A percentile compares a stretch with the other conserved stretches of the same genome.
Conservation (phyloP, 1,140 invertebrate genomes). For the Marisa cornuarietis region DNA sequence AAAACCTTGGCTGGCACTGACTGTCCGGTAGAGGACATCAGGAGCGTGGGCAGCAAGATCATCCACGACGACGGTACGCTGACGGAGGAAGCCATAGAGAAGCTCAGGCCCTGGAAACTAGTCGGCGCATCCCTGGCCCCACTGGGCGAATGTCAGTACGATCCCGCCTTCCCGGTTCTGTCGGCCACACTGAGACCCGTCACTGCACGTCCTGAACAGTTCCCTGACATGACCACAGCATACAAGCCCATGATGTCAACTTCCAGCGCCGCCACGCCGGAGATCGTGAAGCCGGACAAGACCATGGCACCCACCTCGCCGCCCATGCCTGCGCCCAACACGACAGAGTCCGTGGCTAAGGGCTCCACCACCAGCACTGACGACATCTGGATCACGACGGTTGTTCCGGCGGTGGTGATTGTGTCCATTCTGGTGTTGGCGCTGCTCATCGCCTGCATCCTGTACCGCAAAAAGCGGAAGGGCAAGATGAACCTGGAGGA, state of each 20-base stretch:
- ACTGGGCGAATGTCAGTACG: slow-evolving; percentile 75
- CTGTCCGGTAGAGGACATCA: slow-evolving; percentile 82
- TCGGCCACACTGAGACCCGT: neutral
- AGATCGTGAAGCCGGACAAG: slow-evolving; percentile 1
- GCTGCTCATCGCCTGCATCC: slow-evolving; percentile 84
- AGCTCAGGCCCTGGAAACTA: slow-evolving; percentile 78
- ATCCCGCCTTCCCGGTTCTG: slow-evolving; percentile 56
- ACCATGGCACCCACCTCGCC: slow-evolving; percentile 50
- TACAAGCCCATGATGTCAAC: neutral
- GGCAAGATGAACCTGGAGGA: slow-evolving; percentile 81
- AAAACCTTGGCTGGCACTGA: slow-evolving; percentile 75
- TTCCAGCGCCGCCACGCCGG: neutral
- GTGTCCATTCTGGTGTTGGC: slow-evolving; percentile 87
- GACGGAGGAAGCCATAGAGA: slow-evolving; percentile 72
- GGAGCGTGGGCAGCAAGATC: slow-evolving; percentile 74
- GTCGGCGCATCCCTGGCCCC: slow-evolving; percentile 76
- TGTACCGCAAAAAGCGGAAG: slow-evolving; percentile 84
- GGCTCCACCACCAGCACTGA: slow-evolving; percentile 64
- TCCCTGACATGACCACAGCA: neutral
- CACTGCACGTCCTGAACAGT: neutral
- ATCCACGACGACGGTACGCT: slow-evolving; percentile 67
- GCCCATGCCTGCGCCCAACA: slow-evolving; percentile 45
- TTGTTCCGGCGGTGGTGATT: slow-evolving; percentile 89
- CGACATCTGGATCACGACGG: slow-evolving; percentile 89
- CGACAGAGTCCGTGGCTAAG: slow-evolving; percentile 29